Evolutionary conservation across 2,113 vertebrate species (phyloP), one percentile per base, ranked within the genome.

Genomic region (Jaculus jaculus): DNA sequence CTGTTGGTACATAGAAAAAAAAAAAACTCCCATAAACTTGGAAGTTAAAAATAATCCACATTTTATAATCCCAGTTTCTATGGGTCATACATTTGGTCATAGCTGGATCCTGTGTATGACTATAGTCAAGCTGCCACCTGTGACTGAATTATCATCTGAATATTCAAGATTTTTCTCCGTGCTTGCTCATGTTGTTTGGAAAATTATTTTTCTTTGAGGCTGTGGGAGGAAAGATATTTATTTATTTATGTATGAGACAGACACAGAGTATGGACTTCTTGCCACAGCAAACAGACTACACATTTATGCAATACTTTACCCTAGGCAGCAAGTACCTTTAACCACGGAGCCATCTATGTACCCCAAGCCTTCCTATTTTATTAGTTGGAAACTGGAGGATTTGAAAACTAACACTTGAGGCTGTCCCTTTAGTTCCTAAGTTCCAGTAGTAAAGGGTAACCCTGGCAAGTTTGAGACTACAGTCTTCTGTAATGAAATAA

Each of bases 51-150:
- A 74, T 65, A 89, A 32, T 13, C n/a, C 5, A 16, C 3, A 58
- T 58, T 91, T 80, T 61, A 74, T 60, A 63, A 58, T 83, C 37
- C 94, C 4, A 37, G 26, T 90, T 83, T 95, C 65, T 79, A 37
- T 92, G 66, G 54, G 7, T 34, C 34, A 86, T 24, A 88, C 87
- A 13, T 73, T 18, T 84, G 30, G 23, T 34, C 21, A 61, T 9
- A 87, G 32, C 18, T 68, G 66, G 11, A 18, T 84, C 66, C 42
- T 92, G 65, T 58, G 37, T 4, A 34, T 73, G 89, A 32, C 30
- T 47, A 32, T 0, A 58, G 10, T 47, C 37, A 71, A 9, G 5
- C 20, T 80, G n/a, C 88, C 47, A 37, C 5, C 12, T 63, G 47
- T 39, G 18, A 2, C 39, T 80, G 39, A 30, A 24, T 5, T 82